phyloP scores from a whole-genome alignment of 2,888 invertebrate genomes.

The Dasysyrphus tricinctus region DNA sequence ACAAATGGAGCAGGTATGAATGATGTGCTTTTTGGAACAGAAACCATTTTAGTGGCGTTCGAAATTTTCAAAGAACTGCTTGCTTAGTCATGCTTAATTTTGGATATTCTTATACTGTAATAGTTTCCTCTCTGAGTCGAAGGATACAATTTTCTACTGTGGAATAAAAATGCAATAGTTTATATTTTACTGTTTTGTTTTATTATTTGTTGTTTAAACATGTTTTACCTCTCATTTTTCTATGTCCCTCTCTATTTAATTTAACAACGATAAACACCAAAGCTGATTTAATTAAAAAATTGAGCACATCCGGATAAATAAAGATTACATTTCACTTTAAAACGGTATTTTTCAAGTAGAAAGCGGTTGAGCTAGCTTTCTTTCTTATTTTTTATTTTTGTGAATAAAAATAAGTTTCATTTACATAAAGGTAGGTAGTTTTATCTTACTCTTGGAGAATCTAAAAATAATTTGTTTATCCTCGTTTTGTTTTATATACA shows the following conservation, averaged over 20 bases:
- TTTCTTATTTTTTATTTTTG: slow-evolving; percentile 25
- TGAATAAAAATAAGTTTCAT: slow-evolving; percentile 53
- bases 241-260: slow-evolving; percentile 54
- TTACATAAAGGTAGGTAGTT: slow-evolving; percentile 3
- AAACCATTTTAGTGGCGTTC: too few relatives aligned
- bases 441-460: slow-evolving; percentile 54
- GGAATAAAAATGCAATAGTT: slow-evolving; percentile 17
- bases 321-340: slow-evolving; percentile 31
- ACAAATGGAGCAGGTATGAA: too few relatives aligned
- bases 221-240: slow-evolving; percentile 27
- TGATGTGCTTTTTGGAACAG: too few relatives aligned
- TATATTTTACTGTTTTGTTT: slow-evolving; percentile 32
- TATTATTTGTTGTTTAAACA: slow-evolving; percentile 41
- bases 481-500: slow-evolving; percentile 50
- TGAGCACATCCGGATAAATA: slow-evolving; percentile 59
- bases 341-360: slow-evolving; percentile 13
- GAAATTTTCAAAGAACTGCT: too few relatives aligned
- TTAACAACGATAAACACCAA: slow-evolving; percentile 36
- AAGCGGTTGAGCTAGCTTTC: slow-evolving; percentile 4
- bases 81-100: too few relatives aligned
- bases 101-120: too few relatives aligned
- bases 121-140: too few relatives aligned
- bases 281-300: slow-evolving; percentile 33
- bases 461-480: slow-evolving; percentile 12
- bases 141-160: neutral